Conservation (phyloP, 2,888 invertebrate genomes). For the Clitarchus hookeri region DNA sequence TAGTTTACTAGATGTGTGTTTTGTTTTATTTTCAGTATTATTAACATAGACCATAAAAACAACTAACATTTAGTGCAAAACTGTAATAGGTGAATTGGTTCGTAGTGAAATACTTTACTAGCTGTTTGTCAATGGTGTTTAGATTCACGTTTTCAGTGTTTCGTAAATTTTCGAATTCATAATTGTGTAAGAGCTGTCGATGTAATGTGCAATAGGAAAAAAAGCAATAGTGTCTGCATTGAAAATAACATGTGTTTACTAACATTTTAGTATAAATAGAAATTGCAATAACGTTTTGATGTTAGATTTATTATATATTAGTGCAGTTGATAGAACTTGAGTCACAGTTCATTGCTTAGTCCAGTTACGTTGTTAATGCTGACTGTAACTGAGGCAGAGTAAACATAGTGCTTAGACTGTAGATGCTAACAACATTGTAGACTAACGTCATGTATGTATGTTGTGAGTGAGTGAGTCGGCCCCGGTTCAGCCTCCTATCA, state of each 20-base stretch:
- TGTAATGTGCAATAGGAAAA: conserved; percentile 1
- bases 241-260: neutral
- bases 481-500: neutral
- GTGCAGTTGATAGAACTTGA: conserved; percentile 14
- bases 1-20: conserved; percentile 7
- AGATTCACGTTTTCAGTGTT: neutral
- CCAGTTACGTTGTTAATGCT: neutral
- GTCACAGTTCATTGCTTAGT: conserved; percentile 7
- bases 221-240: conserved; percentile 5
- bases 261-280: conserved; percentile 14
- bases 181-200: conserved; percentile 5
- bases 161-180: conserved; percentile 12
- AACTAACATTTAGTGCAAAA: conserved; percentile 6
- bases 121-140: conserved; percentile 9
- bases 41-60: conserved; percentile 2
- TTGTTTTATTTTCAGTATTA: neutral
- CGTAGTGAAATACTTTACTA: neutral
- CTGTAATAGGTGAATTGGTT: neutral
- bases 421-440: neutral
- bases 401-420: neutral
- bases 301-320: neutral
- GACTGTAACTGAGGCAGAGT: neutral
- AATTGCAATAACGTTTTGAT: neutral
- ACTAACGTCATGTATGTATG: conserved; percentile 1
- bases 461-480: neutral